phyloP scores from a whole-genome alignment of 1,140 invertebrate species.

The Procambarus virginalis region DNA sequence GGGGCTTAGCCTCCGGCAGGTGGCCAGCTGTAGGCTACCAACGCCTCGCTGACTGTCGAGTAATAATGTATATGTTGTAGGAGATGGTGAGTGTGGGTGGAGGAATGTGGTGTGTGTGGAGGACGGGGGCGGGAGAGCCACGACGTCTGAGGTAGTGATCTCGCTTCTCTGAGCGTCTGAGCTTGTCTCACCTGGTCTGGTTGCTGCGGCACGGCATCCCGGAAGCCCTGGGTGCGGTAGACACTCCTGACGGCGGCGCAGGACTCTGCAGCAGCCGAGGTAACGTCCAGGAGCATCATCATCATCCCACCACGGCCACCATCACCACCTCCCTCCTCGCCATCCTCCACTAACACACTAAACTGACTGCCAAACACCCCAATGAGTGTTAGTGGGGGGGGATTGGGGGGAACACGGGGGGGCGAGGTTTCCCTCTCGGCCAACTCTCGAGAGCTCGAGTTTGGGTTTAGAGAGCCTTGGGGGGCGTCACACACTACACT shows the following conservation, averaged over 20 bases:
- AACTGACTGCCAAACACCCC: constrained; percentile 7
- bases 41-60: no score
- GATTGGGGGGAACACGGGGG: not conserved
- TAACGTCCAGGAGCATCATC: constrained; percentile 2
- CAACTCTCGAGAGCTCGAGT: constrained; percentile 40
- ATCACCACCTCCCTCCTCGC: constrained; percentile 30
- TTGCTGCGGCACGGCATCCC: constrained; percentile 16
- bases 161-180: no score
- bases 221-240: constrained; percentile 29
- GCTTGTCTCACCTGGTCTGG: constrained; percentile 25
- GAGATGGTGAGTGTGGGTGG: no score
- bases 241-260: constrained; percentile 50
- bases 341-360: constrained; percentile 21
- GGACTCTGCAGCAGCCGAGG: constrained; percentile 29
- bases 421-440: not conserved
- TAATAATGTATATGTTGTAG: no score
- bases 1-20: no score
- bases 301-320: constrained; percentile 27
- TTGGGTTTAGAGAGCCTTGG: not conserved
- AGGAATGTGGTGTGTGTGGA: no score
- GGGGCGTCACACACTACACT: constrained; percentile 34
- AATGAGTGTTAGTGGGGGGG: constrained; percentile 8
- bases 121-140: no score
- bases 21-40: no score
- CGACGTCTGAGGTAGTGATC: no score